Evolutionary conservation across 1,140 invertebrate species (phyloP).

Genomic region (Papilio xuthus): DNA sequence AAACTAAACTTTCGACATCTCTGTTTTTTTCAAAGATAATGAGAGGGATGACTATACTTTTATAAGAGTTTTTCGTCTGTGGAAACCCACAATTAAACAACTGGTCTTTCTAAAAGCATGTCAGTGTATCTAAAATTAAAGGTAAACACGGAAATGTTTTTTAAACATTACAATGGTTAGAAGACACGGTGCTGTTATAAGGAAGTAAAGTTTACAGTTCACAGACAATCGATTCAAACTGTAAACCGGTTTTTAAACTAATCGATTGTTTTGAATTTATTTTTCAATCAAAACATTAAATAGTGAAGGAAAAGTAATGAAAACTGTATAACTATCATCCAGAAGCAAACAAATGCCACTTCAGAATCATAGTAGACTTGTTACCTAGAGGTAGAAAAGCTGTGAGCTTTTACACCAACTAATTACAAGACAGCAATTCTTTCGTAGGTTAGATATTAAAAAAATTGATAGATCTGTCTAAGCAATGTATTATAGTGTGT

Average conservation of each 20-base stretch:
- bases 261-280: not conserved
- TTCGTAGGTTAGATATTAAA: not conserved
- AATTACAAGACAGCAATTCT: too few relatives aligned
- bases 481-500: not conserved
- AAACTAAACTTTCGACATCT: too few relatives aligned
- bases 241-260: not conserved
- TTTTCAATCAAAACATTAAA: not conserved
- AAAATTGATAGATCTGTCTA: not conserved
- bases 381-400: too few relatives aligned
- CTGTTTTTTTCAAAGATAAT: not conserved
- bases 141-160: not conserved
- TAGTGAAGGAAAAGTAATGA: not conserved
- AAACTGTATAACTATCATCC: not conserved
- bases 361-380: too few relatives aligned
- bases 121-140: not conserved
- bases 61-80: not conserved
- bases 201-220: not conserved
- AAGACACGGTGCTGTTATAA: not conserved
- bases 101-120: not conserved
- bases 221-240: not conserved
- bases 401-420: too few relatives aligned
- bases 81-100: not conserved
- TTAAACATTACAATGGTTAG: not conserved
- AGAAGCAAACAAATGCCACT: too few relatives aligned
- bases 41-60: not conserved